A percentile compares a stretch with the other conserved stretches of the same genome.
phyloP scores from a whole-genome alignment of 1,140 invertebrate species.

The Diabrotica undecimpunctata region DNA sequence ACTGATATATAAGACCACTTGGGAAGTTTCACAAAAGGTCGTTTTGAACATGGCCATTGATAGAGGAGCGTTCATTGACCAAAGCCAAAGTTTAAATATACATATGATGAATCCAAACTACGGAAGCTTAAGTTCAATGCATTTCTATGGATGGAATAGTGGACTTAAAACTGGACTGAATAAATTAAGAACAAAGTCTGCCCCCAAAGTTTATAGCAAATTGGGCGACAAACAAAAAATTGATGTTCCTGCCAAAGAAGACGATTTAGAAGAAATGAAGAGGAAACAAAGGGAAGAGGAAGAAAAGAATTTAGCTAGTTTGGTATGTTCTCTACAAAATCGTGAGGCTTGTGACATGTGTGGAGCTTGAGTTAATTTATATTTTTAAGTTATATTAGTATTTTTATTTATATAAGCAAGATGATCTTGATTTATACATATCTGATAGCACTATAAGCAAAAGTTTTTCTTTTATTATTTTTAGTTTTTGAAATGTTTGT shows the following conservation, averaged over 20 bases:
- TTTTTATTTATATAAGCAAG: no score
- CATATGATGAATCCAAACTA: constrained; percentile 93
- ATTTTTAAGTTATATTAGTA: not conserved
- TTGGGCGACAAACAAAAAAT: constrained; percentile 91
- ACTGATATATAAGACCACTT: constrained; percentile 94
- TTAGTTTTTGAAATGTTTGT: no score
- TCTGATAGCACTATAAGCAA: no score
- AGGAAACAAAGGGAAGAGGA: constrained; percentile 41
- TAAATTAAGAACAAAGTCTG: constrained; percentile 94
- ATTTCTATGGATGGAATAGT: constrained; percentile 96
- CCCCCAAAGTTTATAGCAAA: constrained; percentile 95
- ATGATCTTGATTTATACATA: no score
- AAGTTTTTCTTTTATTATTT: no score
- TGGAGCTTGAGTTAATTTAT: constrained; percentile 51
- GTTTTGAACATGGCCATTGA: constrained; percentile 98
- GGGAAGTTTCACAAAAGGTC: constrained; percentile 95
- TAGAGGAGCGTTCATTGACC: constrained; percentile 96
- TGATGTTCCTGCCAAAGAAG: constrained; percentile 42
- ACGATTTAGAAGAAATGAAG: constrained; percentile 27
- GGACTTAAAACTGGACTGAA: constrained; percentile 99
- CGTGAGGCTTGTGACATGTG: constrained; percentile 87
- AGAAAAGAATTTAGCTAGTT: constrained; percentile 67
- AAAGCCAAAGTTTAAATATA: constrained; percentile 96
- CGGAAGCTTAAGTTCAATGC: constrained; percentile 94
- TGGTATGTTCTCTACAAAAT: constrained; percentile 86